phyloP scores from a whole-genome alignment of 2,888 invertebrate genomes.

The Disparrhopalites patrizii region DNA sequence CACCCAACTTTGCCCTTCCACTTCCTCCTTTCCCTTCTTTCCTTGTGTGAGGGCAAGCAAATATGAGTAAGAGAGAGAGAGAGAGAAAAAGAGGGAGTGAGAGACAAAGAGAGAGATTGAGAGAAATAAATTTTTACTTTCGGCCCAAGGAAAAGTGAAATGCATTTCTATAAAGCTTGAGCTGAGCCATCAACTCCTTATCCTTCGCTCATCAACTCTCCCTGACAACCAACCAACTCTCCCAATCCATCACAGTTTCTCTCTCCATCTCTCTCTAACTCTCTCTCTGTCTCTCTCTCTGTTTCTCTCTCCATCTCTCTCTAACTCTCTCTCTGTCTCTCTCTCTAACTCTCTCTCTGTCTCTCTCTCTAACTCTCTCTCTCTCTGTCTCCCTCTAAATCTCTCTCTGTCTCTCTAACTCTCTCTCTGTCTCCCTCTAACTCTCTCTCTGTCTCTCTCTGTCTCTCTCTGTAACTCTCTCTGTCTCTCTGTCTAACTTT shows the following conservation, averaged over 20 bases:
- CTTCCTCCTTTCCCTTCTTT: conserved; percentile 1
- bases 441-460: conserved; percentile 3
- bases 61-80: not conserved
- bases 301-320: not conserved
- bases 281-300: conserved; percentile 1
- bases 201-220: conserved; percentile 23
- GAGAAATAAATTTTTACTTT: conserved; percentile 23
- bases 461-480: not conserved
- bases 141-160: conserved; percentile 21
- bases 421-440: not conserved
- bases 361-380: no score
- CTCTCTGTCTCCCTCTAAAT: no score
- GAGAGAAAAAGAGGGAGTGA: not conserved
- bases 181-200: conserved; percentile 20
- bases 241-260: conserved; percentile 21
- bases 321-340: conserved; percentile 16
- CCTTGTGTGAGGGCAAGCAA: not conserved
- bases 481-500: no score
- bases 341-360: conserved; percentile 19
- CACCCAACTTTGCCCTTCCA: no score
- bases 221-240: conserved; percentile 24
- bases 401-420: conserved; percentile 6
- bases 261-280: no score
- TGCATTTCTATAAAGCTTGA: conserved; percentile 22
- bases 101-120: no score